These are phyloP conservation scores for Oreochromis tanganicae DNA, from an alignment of 2,113 vertebrate species.

Conservation along the genomic window DNA sequence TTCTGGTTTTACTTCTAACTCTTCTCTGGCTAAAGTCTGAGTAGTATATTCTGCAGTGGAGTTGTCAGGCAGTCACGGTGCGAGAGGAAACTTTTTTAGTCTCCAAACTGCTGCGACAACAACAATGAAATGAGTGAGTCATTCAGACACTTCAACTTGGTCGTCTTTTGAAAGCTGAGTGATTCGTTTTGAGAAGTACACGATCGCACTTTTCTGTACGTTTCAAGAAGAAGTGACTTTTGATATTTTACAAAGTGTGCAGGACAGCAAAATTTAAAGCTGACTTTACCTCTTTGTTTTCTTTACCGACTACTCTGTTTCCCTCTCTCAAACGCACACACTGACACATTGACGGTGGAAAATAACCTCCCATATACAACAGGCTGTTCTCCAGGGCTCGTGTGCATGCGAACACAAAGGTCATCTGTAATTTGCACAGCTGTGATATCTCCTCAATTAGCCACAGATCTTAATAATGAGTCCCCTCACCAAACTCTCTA, in stretches of 20 bases:
- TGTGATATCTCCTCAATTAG: slow-evolving; percentile 39
- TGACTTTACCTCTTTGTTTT: neutral
- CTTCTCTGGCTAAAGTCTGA: neutral
- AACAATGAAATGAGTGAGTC: neutral
- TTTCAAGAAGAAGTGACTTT: neutral
- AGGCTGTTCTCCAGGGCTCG: neutral
- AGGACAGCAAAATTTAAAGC: neutral
- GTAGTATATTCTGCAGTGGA: neutral
- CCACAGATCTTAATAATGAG: slow-evolving; percentile 6
- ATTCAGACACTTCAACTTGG: neutral
- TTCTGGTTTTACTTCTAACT: neutral
- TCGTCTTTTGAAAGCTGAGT: neutral
- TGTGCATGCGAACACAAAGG: neutral
- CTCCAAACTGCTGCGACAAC: neutral
- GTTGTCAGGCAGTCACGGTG: neutral
- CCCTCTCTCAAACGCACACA: neutral
- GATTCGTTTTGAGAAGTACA: neutral
- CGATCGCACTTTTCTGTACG: neutral
- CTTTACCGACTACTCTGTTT: neutral
- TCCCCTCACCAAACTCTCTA: neutral
- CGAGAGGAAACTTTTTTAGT: neutral
- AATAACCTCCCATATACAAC: neutral
- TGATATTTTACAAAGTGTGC: neutral
- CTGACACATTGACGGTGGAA: neutral
- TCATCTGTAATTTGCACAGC: slow-evolving; percentile 45